Evolutionary conservation across 2,113 vertebrate species (phyloP).

Genomic region (Pan paniscus): DNA sequence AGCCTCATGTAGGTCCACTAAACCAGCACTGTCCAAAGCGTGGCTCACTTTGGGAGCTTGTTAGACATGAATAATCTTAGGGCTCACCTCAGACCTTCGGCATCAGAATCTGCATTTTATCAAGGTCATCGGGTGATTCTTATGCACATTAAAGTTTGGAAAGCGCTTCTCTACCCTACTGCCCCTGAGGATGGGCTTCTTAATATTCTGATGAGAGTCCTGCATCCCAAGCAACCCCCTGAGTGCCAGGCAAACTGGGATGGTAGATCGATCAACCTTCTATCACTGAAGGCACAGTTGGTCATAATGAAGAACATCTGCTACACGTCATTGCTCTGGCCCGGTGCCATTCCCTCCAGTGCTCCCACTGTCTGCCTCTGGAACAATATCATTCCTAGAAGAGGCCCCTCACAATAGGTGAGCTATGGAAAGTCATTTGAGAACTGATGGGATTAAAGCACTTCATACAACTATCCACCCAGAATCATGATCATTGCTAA

Average conservation of each 20-base stretch:
- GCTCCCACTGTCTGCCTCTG: accelerated
- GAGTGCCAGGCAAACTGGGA: accelerated
- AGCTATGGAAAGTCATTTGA: not conserved
- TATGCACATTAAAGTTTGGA: not conserved
- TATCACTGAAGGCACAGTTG: not conserved
- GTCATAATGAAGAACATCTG: not conserved
- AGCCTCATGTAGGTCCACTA: no score
- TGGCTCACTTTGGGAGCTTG: not conserved
- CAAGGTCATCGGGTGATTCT: not conserved
- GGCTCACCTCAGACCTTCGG: not conserved
- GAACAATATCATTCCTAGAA: not conserved
- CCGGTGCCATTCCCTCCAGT: not conserved
- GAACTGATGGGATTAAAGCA: not conserved
- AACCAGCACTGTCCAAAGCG: no score
- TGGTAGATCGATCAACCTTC: not conserved
- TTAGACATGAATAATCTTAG: not conserved
- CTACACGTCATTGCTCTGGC: not conserved
- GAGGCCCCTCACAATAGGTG: not conserved
- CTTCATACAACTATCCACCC: not conserved
- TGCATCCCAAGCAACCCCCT: not conserved
- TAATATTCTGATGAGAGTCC: not conserved
- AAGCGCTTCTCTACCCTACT: not conserved
- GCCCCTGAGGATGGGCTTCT: not conserved
- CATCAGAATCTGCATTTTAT: not conserved
- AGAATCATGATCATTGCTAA: not conserved